Conservation (phyloP, 2,888 invertebrate genomes). For the Leptopterna dolabrata region DNA sequence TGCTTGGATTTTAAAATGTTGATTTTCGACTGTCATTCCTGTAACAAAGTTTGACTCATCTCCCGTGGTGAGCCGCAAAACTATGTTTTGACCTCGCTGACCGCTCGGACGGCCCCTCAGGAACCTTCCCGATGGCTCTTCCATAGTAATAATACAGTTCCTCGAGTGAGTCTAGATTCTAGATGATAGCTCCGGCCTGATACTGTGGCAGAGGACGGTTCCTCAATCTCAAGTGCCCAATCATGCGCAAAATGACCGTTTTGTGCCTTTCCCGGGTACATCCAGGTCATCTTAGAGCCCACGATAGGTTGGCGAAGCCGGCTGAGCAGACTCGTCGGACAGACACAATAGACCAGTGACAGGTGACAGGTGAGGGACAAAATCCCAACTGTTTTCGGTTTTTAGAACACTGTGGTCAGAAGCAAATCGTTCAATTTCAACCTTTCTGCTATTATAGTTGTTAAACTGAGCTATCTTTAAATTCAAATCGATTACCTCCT, state of each 20-base stretch:
- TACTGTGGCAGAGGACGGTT: background rate
- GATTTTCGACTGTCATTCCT: background rate
- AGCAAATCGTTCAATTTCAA: too few relatives aligned
- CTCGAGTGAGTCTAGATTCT: background rate
- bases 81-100: background rate
- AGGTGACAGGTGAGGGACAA: too few relatives aligned
- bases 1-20: background rate
- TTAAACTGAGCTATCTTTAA: too few relatives aligned
- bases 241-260: conserved; percentile 16
- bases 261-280: too few relatives aligned
- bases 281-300: too few relatives aligned
- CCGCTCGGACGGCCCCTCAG: background rate
- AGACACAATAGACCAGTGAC: too few relatives aligned
- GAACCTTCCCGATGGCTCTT: background rate
- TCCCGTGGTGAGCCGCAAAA: background rate
- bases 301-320: too few relatives aligned
- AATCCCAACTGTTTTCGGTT: too few relatives aligned
- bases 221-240: conserved; percentile 17
- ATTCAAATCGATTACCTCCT: too few relatives aligned
- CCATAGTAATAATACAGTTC: background rate
- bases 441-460: too few relatives aligned
- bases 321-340: too few relatives aligned
- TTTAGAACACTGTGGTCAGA: too few relatives aligned
- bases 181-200: background rate
- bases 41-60: background rate